Evolutionary conservation across 2,113 vertebrate genomes (phyloP).

Genomic region (Chloropsis hardwickii): DNA sequence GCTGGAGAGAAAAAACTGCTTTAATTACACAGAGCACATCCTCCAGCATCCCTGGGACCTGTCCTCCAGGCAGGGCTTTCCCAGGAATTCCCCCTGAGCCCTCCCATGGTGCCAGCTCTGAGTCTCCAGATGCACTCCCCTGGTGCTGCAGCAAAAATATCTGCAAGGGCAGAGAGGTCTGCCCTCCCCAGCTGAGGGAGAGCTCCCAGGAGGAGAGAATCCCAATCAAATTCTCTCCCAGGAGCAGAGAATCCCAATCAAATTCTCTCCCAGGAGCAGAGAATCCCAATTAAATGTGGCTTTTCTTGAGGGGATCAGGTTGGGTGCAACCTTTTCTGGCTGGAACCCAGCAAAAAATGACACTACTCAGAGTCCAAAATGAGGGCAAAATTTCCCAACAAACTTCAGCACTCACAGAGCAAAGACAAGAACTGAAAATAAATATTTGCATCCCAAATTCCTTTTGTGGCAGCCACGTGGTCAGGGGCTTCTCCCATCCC

Average conservation of each 20-base stretch:
- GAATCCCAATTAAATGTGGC: not conserved
- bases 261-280: not conserved
- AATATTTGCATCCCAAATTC: not conserved
- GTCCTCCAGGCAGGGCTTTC: not conserved
- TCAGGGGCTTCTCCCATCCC: not conserved
- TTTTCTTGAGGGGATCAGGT: not conserved
- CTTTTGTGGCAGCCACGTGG: accelerated
- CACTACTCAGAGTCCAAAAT: not conserved
- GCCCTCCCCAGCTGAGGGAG: not conserved
- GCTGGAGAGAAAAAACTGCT: not conserved
- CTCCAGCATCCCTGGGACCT: not conserved
- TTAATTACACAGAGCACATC: not conserved
- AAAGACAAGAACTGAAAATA: not conserved
- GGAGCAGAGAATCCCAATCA: not conserved
- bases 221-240: not conserved
- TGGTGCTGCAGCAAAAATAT: not conserved
- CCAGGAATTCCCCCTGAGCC: not conserved
- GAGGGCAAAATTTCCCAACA: not conserved
- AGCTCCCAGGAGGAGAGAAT: not conserved
- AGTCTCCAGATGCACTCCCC: too few relatives aligned
- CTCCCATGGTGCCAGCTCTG: not conserved
- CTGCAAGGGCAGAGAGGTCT: not conserved
- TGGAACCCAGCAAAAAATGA: not conserved
- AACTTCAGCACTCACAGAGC: not conserved
- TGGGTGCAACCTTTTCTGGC: not conserved